Evolutionary conservation across 1,140 invertebrate genomes (phyloP), one percentile per base, ranked within the genome.

Genomic region (Meteorus sp.): DNA sequence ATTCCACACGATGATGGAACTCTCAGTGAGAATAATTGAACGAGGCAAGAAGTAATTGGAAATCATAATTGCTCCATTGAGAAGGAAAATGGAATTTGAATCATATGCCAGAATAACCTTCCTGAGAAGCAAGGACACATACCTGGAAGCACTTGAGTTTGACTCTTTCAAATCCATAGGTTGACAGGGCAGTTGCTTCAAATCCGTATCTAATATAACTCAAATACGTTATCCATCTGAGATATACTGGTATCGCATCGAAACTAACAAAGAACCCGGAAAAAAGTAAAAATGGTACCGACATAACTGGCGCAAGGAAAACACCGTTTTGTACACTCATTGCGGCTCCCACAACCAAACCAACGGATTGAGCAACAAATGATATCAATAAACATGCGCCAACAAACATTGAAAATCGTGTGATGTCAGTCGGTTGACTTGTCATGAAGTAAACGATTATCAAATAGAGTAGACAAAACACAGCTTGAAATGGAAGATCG

Each of bases 261-360:
- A 98, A 95, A 59, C 93, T 96, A 15, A 98, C 95, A 78, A 98
- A 98, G 86, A 98, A 98, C 8, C 95, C 96, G 48, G 90, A 93
- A 82, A 95, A 99, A 9, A 98, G 81, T 9, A 98, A 82, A 78
- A 98, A 94, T 17, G 93, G 95, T 58, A 96, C 96, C 1, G 93
- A 94, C 87, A 92, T 92, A 3, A 98, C 92, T 1, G 96, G 95
- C 7, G 94, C 96, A 41, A 99, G 81, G 79, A 97, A 99, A 39
- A 98, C 95, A 13, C 95, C 95, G 71, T 95, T 95, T 85, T 95
- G 84, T 9, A 95, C 91, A 65, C 93, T 93, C 86, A 95, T 94
- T 4, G 93, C 94, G 20, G 95, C 95, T 31, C 95, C 95, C 3
- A 99, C 94, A 0, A 98, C 90, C 0, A 99, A 82, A 4, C 95